Percentiles rank a stretch among this genome's conserved stretches.
Evolutionary conservation across 2,797 vertebrate species (phyloP).

Genomic region (Furcifer pardalis): DNA sequence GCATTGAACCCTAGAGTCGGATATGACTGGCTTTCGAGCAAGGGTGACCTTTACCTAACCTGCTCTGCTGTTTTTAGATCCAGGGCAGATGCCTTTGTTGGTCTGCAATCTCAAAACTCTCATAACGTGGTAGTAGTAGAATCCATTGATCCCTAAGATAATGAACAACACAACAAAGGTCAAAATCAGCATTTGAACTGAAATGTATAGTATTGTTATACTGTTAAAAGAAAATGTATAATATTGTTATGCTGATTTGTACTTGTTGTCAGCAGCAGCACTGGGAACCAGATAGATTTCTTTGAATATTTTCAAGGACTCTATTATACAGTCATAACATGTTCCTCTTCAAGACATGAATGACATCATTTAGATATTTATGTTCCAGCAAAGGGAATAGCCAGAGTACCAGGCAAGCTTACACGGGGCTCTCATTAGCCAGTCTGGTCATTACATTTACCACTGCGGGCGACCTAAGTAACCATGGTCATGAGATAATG

Average conservation of each 20-base stretch:
- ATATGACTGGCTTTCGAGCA: too few relatives aligned
- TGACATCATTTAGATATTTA: not conserved
- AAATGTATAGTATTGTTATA: not conserved
- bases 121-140: too few relatives aligned
- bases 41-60: too few relatives aligned
- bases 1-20: too few relatives aligned
- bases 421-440: not conserved
- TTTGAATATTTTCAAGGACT: not conserved
- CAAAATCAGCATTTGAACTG: not conserved
- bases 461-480: not conserved
- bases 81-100: not conserved
- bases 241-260: not conserved
- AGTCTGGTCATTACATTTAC: not conserved
- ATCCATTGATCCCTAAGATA: not conserved
- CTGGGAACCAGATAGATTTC: not conserved
- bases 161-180: not conserved
- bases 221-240: not conserved
- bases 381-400: not conserved
- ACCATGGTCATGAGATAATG: not conserved
- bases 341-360: not conserved
- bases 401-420: not conserved
- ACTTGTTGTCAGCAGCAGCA: not conserved
- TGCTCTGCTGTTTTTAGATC: not conserved
- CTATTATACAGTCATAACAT: not conserved
- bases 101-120: not conserved